Conservation (phyloP, 2,113 vertebrate species). For the Panthera tigris region DNA sequence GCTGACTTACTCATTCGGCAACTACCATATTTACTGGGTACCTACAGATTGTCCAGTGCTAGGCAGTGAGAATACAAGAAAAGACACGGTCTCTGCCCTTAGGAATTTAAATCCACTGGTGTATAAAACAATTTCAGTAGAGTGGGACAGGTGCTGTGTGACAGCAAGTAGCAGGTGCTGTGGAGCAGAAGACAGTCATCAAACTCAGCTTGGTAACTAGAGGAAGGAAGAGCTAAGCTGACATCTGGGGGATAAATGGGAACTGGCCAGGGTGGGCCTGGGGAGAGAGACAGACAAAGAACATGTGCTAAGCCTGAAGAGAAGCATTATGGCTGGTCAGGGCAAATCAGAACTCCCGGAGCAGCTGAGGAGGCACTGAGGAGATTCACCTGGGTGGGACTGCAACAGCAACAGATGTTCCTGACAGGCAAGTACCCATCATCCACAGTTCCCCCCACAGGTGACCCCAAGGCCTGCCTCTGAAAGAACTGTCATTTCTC, state of each 20-base stretch:
- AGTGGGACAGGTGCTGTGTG: not conserved
- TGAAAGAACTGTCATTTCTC: constrained; percentile 20
- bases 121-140: not conserved
- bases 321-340: not conserved
- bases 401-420: not conserved
- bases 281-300: not conserved
- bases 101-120: not conserved
- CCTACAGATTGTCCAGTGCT: not conserved
- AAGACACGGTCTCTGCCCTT: not conserved
- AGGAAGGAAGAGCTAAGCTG: not conserved
- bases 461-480: not conserved
- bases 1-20: not conserved
- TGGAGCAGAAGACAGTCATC: not conserved
- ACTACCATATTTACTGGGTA: not conserved
- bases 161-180: not conserved
- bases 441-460: not conserved
- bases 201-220: not conserved
- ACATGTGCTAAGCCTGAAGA: not conserved
- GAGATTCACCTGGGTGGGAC: not conserved
- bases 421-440: not conserved
- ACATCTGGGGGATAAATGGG: not conserved
- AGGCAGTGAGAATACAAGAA: not conserved
- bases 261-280: not conserved
- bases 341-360: not conserved
- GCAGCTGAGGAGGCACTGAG: not conserved